Evolutionary conservation across 2,888 invertebrate species (phyloP).

Genomic region (Leucophenga maculata): DNA sequence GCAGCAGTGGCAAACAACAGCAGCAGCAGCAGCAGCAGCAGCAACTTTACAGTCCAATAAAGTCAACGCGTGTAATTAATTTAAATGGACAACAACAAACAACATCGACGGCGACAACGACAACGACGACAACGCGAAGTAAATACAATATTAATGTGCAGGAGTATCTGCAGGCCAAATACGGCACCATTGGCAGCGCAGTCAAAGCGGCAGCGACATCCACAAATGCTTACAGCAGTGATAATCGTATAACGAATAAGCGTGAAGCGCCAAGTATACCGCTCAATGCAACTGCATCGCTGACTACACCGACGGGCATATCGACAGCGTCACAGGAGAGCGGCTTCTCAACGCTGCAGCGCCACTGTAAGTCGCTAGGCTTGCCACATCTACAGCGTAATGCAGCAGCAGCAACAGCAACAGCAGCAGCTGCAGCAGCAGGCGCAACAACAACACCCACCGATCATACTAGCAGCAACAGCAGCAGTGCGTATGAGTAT

Average conservation of each 20-base stretch:
- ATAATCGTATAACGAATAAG: slow-evolving; percentile 7
- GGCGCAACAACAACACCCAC: slow-evolving; percentile 40
- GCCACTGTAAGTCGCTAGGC: slow-evolving; percentile 46
- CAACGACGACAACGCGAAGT: slow-evolving; percentile 23
- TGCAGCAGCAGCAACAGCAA: slow-evolving; percentile 26
- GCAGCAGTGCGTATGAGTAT: slow-evolving; percentile 48
- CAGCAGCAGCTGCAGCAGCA: too few species aligned
- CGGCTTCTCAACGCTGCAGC: slow-evolving; percentile 38
- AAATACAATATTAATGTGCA: slow-evolving; percentile 44
- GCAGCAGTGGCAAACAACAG: background rate
- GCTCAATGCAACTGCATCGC: slow-evolving; percentile 2
- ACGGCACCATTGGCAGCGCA: slow-evolving; percentile 24
- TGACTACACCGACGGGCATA: background rate
- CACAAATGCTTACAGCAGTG: background rate
- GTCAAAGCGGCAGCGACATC: background rate
- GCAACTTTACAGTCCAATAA: slow-evolving; percentile 18
- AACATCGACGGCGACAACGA: background rate
- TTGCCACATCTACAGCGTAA: slow-evolving; percentile 30
- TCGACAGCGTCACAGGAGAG: background rate
- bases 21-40: slow-evolving; percentile 7
- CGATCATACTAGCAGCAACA: slow-evolving; percentile 25
- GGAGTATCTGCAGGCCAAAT: slow-evolving; percentile 42
- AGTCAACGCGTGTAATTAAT: slow-evolving; percentile 2
- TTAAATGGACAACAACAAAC: background rate
- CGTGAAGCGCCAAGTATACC: slow-evolving; percentile 30